These are phyloP conservation scores for Acipenser oxyrinchus DNA, from an alignment of 2,797 vertebrate genomes.

Conservation along the genomic window DNA sequence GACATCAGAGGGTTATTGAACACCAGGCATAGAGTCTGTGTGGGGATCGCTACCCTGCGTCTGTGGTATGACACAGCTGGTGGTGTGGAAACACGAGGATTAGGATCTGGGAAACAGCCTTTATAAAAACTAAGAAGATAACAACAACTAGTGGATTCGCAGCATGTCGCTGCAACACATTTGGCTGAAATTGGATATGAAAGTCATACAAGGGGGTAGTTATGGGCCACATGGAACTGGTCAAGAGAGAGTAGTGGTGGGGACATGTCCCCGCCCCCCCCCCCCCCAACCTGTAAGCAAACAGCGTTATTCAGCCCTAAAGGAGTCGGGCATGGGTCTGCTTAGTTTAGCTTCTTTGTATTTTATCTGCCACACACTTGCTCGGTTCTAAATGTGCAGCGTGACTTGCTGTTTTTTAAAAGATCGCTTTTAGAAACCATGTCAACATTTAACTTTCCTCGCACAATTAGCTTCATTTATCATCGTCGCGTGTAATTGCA, in stretches of 20 bases:
- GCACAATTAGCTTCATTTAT: neutral
- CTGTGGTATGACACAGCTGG: too few species aligned
- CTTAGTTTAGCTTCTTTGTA: neutral
- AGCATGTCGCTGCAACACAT: neutral
- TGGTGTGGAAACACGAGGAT: too few species aligned
- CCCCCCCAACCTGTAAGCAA: constrained; percentile 1
- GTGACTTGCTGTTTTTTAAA: neutral
- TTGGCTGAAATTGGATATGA: neutral
- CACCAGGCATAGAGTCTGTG: too few species aligned
- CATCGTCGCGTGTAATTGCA: neutral
- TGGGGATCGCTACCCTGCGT: too few species aligned
- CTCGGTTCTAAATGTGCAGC: neutral
- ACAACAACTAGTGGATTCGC: neutral
- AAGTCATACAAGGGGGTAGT: neutral
- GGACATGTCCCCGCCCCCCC: too few species aligned
- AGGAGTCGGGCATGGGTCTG: neutral
- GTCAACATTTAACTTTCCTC: neutral
- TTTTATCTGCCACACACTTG: neutral
- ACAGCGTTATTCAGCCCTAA: neutral
- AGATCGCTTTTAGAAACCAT: neutral
- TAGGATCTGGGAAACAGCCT: neutral
- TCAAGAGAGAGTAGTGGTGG: neutral
- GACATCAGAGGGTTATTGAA: too few species aligned
- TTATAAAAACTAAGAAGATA: neutral
- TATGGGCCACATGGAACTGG: constrained; percentile 9